Evolutionary conservation across 2,113 vertebrate species (phyloP).

Genomic region (Petromus typicus): DNA sequence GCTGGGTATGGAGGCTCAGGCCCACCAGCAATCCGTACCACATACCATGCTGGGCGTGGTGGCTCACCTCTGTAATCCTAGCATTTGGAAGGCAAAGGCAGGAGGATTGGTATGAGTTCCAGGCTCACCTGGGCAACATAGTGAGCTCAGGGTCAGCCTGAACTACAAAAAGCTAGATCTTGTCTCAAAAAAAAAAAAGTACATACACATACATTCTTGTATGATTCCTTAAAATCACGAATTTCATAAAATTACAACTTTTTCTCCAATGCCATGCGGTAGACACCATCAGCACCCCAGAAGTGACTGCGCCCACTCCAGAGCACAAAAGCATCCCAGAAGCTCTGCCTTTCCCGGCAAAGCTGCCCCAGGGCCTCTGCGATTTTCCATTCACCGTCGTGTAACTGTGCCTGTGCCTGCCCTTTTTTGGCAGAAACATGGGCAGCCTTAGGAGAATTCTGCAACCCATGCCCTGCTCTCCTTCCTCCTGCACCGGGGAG

Average conservation of each 20-base stretch:
- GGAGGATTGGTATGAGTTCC: too few relatives aligned
- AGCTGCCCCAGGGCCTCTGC: not conserved
- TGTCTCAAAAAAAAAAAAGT: too few relatives aligned
- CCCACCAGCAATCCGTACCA: too few relatives aligned
- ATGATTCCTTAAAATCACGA: not conserved
- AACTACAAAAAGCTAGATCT: too few relatives aligned
- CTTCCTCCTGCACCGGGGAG: not conserved
- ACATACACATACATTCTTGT: too few relatives aligned
- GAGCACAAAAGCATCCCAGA: not conserved
- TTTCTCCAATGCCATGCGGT: not conserved
- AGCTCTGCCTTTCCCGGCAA: not conserved
- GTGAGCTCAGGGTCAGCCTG: too few relatives aligned
- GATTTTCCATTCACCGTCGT: not conserved
- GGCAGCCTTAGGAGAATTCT: not conserved
- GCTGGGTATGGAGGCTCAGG: too few relatives aligned
- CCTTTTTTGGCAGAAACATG: not conserved
- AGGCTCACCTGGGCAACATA: too few relatives aligned
- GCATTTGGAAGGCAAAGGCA: too few relatives aligned
- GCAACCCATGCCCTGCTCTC: fast-evolving
- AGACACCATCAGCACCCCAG: not conserved
- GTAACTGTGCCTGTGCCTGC: not conserved
- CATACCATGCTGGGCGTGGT: too few relatives aligned
- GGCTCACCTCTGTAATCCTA: too few relatives aligned
- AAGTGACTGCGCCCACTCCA: too few relatives aligned
- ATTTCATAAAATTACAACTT: not conserved